phyloP scores from a whole-genome alignment of 1,140 invertebrate genomes.

The Lanistes nyassanus region DNA sequence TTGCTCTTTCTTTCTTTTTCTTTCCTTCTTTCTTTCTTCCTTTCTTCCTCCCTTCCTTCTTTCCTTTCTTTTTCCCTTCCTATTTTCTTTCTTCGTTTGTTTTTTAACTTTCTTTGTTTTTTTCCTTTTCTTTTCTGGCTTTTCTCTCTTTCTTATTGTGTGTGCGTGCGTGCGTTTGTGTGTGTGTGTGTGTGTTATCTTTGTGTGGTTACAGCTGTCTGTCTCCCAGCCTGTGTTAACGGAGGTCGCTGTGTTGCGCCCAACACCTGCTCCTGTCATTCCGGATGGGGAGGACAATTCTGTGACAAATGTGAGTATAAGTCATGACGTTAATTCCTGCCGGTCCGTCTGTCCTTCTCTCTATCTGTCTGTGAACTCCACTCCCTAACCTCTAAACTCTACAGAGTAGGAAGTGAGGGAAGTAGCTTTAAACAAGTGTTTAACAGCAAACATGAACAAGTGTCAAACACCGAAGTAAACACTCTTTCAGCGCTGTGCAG shows the following conservation, averaged over 20 bases:
- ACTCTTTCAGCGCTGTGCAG: conserved; percentile 38
- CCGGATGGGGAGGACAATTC: conserved; percentile 39
- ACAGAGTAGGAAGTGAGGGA: no score
- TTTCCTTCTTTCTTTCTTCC: no score
- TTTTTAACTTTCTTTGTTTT: conserved; percentile 2
- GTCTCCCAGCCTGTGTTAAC: conserved; percentile 42
- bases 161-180: conserved; percentile 15
- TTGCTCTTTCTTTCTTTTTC: no score
- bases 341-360: no score
- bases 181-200: conserved; percentile 7
- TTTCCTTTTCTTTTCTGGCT: conserved; percentile 7
- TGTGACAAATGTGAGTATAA: conserved; percentile 39
- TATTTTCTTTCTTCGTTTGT: conserved; percentile 3
- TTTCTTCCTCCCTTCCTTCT: no score
- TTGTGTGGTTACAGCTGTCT: conserved; percentile 35
- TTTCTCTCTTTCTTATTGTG: no score
- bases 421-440: no score
- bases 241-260: conserved; percentile 44
- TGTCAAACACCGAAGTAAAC: no score
- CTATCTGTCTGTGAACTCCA: no score
- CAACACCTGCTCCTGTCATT: conserved; percentile 42
- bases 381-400: no score
- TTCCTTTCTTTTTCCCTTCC: not conserved
- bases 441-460: no score
- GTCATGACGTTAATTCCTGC: not conserved